These are phyloP conservation scores for Hemibagrus guttatus DNA, from an alignment of 2,797 vertebrate species.

Conservation along the genomic window DNA sequence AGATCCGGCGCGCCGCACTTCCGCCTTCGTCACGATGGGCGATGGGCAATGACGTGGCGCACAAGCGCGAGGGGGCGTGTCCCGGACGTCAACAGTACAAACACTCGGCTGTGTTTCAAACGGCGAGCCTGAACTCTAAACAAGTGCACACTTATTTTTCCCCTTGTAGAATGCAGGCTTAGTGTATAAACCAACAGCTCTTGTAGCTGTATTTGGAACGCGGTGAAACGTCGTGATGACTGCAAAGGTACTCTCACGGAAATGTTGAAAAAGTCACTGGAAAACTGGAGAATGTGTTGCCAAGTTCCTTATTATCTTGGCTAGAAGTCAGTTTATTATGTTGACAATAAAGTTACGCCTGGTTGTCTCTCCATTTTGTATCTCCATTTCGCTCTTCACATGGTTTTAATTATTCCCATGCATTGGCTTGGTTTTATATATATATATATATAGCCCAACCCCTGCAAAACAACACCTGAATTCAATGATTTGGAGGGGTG, in stretches of 20 bases:
- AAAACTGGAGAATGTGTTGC: not conserved
- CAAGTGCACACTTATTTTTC: not conserved
- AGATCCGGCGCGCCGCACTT: not conserved
- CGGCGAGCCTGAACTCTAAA: not conserved
- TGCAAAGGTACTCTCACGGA: too few relatives aligned
- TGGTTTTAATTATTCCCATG: not conserved
- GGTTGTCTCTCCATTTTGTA: too few relatives aligned
- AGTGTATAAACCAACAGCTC: not conserved
- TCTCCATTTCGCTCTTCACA: not conserved
- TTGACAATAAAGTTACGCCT: not conserved
- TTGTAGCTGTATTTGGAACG: not conserved
- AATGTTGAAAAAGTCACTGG: too few relatives aligned
- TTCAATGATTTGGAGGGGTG: too few relatives aligned
- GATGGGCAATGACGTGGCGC: conserved; percentile 24
- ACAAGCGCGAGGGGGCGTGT: not conserved
- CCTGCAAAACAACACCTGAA: too few relatives aligned
- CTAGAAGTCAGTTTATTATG: not conserved
- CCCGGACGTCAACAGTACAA: not conserved
- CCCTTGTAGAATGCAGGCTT: not conserved
- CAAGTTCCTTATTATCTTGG: not conserved
- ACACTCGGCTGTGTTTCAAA: not conserved
- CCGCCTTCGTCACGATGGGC: conserved; percentile 18
- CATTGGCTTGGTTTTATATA: too few relatives aligned
- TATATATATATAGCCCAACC: too few relatives aligned
- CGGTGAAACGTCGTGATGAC: not conserved